Conservation (phyloP, 2,113 vertebrate species). For the Dasyornis broadbenti region DNA sequence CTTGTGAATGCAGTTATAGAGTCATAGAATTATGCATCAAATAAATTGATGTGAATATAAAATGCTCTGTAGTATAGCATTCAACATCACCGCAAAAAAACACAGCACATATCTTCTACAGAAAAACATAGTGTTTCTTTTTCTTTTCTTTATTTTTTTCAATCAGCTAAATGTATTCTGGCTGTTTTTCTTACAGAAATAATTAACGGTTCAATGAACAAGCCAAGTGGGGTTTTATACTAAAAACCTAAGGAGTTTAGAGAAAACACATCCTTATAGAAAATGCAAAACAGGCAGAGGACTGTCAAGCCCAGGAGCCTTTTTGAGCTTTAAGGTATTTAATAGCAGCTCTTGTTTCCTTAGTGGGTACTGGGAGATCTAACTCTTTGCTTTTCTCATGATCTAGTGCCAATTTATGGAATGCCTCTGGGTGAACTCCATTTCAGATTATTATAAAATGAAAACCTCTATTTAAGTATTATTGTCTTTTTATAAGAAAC, state of each 20-base stretch:
- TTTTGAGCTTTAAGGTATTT: conserved; percentile 14
- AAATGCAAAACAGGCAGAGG: conserved; percentile 10
- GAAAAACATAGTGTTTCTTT: neutral
- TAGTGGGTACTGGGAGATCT: neutral
- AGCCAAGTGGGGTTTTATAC: neutral
- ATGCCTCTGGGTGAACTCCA: neutral
- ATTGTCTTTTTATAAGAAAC: neutral
- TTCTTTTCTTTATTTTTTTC: neutral
- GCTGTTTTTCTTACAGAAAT: neutral
- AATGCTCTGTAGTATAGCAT: neutral
- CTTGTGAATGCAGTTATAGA: neutral
- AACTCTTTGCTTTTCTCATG: conserved; percentile 16
- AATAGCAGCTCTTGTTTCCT: neutral
- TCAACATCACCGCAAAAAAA: neutral
- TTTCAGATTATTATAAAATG: neutral
- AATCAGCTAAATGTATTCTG: neutral
- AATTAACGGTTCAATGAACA: neutral
- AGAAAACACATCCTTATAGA: neutral
- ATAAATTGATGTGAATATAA: neutral
- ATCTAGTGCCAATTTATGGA: neutral
- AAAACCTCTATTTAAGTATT: neutral
- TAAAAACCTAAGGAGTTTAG: neutral
- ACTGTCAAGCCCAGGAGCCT: neutral
- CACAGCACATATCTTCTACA: neutral
- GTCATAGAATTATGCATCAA: neutral